Evolutionary conservation across 2,888 invertebrate genomes (phyloP), one percentile per base, ranked within the genome.

Genomic region (Crioceris asparagi): DNA sequence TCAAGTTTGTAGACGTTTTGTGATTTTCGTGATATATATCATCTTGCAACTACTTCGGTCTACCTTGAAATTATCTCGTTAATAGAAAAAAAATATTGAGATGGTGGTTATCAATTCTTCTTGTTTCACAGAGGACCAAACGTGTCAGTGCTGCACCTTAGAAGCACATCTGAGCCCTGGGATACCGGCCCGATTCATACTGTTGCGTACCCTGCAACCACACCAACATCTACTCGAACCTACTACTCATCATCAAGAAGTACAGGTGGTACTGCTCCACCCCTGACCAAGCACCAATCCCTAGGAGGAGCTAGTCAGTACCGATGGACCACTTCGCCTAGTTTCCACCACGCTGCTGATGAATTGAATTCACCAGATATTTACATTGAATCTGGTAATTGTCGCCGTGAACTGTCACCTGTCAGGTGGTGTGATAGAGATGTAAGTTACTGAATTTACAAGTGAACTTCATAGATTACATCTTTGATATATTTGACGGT

Each of bases 381-480:
- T 15, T 69, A 66, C 47, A 53, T 64, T 32, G 62, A 60, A 37
- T 63, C 63, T 15, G 59, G 56, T 33, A 40, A 25, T 15, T 68
- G 65, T 48, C 65, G 65, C 44, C 57, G 72, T 4, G 73, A 74
- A 49, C 52, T 74, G 29, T 73, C 73, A 0, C 74, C 74, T 3
- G 72, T 74, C 7, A 59, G 43, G 7, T 46, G 74, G 74, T 71
- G 71, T 54, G 72, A 73, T 46, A 58, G 70, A 5, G 72, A 73
- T 54, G 27, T 27, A 11, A 27, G 27, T n/a, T n/a, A n/a, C n/a
- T n/a, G n/a, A n/a, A n/a, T n/a, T n/a, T n/a, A n/a, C n/a, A n/a
- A n/a, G n/a, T n/a, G n/a, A n/a, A n/a, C n/a, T n/a, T n/a, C n/a
- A n/a, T n/a, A n/a, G n/a, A n/a, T n/a, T n/a, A n/a, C n/a, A n/a